These are phyloP conservation scores for Orestias chungarensis DNA, from an alignment of 2,797 vertebrate species.

Conservation along the genomic window DNA sequence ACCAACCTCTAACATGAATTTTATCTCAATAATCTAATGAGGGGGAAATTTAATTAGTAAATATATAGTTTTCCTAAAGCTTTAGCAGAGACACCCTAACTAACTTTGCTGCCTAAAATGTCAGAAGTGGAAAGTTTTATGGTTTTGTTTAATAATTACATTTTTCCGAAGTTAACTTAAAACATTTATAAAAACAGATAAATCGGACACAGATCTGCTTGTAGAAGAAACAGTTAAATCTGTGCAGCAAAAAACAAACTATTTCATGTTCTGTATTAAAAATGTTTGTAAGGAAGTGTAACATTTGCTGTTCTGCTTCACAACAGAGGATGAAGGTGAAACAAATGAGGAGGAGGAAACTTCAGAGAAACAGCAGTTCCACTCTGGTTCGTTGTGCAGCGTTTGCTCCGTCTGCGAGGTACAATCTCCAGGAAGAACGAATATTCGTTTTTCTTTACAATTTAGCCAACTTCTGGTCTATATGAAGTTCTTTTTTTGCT, in stretches of 20 bases:
- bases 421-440: slow-evolving; percentile 12
- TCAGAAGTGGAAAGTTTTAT: background rate
- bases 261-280: background rate
- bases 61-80: too few species aligned
- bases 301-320: too few species aligned
- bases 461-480: background rate
- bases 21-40: too few species aligned
- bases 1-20: too few species aligned
- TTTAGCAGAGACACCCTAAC: too few species aligned
- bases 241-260: background rate
- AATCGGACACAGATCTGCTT: too few species aligned
- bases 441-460: background rate
- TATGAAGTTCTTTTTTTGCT: background rate
- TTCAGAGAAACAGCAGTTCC: slow-evolving; percentile 45
- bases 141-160: background rate
- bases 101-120: background rate
- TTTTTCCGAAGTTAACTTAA: background rate
- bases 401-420: slow-evolving; percentile 79
- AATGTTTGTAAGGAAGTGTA: too few species aligned
- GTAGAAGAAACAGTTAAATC: background rate
- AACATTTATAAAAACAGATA: too few species aligned
- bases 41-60: too few species aligned
- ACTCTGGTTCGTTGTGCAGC: slow-evolving; percentile 72
- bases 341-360: slow-evolving; percentile 23
- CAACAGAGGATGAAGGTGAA: slow-evolving; percentile 16